Base-by-base conservation (phyloP, 2,888 invertebrate species). In the Keiferia lycopersicella region DNA sequence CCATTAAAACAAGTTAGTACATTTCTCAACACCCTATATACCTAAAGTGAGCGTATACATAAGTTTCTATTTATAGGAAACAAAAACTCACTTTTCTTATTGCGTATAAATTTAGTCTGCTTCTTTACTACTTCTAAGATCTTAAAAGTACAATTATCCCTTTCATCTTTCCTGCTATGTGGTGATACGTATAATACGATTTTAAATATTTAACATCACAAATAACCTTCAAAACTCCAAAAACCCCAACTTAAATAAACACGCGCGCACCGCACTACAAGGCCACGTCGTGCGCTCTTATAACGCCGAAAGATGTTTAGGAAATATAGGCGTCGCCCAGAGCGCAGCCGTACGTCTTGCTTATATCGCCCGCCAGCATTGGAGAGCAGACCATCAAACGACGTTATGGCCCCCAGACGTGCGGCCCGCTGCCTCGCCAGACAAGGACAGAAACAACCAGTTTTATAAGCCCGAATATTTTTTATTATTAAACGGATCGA, bases 301-400 rank as follows among this genome's bases (percentile, higher is more conserved):
- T 89, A 88, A 85, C 79, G 76, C 81, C 86, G 71, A 90, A 88
- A 91, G 90, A 90, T 91, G 91, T 91, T 91, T 89, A 90, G 88
- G 84, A 84, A 89, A 89, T 89, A 91, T 90, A 91, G 91, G 89
- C 91, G 91, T 86, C 87, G 81, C 90, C 88, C 86, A 86, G 83
- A 88, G 89, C 91, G 88, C 90, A 91, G 91, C 77, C 90, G 91
- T 91, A 88, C 88, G 87, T 89, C 90, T 90, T 84, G 83, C 79
- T 84, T 86, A 88, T 88, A 88, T 82, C 86, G 86, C 72, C 83
- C 86, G 78, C 88, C 84, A 88, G 92, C 85, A 92, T 92, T 92
- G 92, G 92, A 91, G 91, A 89, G 90, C 87, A 90, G 92, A 92
- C 82, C 92, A 92, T 92, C 92, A 92, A 92, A 92, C 88, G 84